A percentile compares a stretch with the other conserved stretches of the same genome.
These are phyloP conservation scores for Pseudobourletiella spinata DNA, from an alignment of 1,140 invertebrate species.

Conservation along the genomic window DNA sequence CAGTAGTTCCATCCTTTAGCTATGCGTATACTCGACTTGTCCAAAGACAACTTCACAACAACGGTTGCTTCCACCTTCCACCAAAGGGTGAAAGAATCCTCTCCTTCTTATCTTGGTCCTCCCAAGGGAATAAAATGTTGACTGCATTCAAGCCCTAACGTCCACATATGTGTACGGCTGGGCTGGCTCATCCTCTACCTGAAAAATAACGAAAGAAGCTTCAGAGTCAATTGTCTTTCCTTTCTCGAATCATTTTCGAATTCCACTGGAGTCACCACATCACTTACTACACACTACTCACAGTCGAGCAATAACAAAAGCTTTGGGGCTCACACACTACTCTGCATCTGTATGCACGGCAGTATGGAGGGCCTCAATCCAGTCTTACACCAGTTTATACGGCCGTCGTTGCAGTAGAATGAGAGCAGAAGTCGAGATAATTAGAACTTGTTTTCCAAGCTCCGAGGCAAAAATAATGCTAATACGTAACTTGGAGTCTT, in stretches of 20 bases:
- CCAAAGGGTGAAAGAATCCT: too few species aligned
- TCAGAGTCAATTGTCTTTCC: conserved; percentile 2
- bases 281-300: not conserved
- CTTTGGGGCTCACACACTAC: not conserved
- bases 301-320: not conserved
- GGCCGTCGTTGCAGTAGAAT: conserved; percentile 6
- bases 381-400: not conserved
- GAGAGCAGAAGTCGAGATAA: conserved; percentile 25
- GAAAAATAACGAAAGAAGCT: conserved; percentile 2
- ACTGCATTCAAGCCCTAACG: not conserved
- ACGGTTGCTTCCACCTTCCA: too few species aligned
- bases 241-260: not conserved
- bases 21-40: too few species aligned
- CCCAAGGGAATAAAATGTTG: conserved; percentile 9
- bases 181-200: too few species aligned
- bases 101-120: conserved; percentile 14
- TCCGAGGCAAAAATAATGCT: conserved; percentile 23
- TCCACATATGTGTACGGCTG: not conserved
- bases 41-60: too few species aligned
- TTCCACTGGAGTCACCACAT: not conserved
- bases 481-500: not conserved
- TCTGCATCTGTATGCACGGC: too few species aligned
- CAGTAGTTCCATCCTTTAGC: too few species aligned
- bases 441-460: conserved; percentile 26
- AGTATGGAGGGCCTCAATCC: not conserved